These are phyloP conservation scores for Dasypus novemcinctus DNA, from an alignment of 2,113 vertebrate species.

Conservation along the genomic window DNA sequence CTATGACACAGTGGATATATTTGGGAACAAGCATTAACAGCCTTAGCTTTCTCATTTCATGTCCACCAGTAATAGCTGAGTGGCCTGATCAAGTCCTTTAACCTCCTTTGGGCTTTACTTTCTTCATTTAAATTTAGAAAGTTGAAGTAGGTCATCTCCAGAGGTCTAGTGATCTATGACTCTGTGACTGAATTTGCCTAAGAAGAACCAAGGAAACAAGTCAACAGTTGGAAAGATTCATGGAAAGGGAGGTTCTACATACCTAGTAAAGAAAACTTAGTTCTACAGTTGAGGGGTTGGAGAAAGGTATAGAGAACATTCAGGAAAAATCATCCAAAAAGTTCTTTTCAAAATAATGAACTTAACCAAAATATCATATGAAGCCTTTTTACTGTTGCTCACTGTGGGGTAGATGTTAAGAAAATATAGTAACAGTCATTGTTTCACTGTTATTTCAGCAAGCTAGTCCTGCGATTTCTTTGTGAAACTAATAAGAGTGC, in stretches of 20 bases:
- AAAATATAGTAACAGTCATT: background rate
- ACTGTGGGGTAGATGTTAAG: background rate
- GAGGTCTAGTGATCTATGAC: background rate
- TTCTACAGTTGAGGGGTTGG: background rate
- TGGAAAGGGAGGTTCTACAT: background rate
- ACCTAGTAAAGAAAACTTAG: background rate
- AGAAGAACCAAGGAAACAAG: background rate
- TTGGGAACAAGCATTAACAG: background rate
- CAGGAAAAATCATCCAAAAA: background rate
- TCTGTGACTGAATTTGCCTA: background rate
- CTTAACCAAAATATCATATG: background rate
- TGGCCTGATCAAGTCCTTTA: background rate
- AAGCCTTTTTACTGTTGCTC: background rate
- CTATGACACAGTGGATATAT: background rate
- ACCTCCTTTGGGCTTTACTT: background rate
- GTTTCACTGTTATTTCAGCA: background rate
- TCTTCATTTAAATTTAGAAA: background rate
- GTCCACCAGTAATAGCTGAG: background rate
- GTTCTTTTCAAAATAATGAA: background rate
- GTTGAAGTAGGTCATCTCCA: background rate
- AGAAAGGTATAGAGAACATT: background rate
- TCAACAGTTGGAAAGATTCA: background rate
- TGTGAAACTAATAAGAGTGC: background rate
- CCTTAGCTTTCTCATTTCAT: background rate
- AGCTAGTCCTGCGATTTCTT: background rate